Base-by-base conservation (phyloP, 2,888 invertebrate genomes). In the Trisateles emortualis region DNA sequence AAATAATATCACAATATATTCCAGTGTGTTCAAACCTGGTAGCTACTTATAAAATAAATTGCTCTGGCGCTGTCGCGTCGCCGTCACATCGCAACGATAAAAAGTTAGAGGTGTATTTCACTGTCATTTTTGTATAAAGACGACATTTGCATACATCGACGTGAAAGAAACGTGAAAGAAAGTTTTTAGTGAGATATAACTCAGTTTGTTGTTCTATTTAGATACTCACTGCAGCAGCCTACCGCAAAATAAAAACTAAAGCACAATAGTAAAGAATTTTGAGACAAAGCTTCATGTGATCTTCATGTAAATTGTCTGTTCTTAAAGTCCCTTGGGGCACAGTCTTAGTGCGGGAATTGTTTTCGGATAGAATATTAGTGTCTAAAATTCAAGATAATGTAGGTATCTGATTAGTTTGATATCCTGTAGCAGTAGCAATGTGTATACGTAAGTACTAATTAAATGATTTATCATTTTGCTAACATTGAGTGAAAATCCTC, bases 61-160 rank as follows among this genome's bases (percentile, higher is more conserved):
- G 17, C 46, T 36, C 30, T 36, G 36, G 29, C 22, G 33, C 32
- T 13, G 45, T 46, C 41, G 39, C 19, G 22, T 47, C 38, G 4
- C 35, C 45, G 13, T 51, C 33, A 35, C 40, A 39, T 38, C 35
- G 48, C 43, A 50, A 36, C 36, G 30, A 64, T 50, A 58, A 61
- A 66, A 61, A 57, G 51, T 50, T 35, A 30, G 32, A 29, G 32
- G 46, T 30, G 41, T 54, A 47, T 57, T 41, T 58, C 41, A 44
- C 29, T 45, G 39, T 47, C 32, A 42, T 47, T 57, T 48, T 41
- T 42, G 50, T 46, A 17, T 36, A 38, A 55, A 53, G 47, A 60
- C 44, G 40, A 46, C 49, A 60, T 61, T 53, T 61, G 40, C 56
- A 52, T 57, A 53, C 51, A 35, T 52, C 10, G 41, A 38, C 40